Evolutionary conservation across 2,797 vertebrate genomes (phyloP).

Genomic region (Acipenser ruthenus): DNA sequence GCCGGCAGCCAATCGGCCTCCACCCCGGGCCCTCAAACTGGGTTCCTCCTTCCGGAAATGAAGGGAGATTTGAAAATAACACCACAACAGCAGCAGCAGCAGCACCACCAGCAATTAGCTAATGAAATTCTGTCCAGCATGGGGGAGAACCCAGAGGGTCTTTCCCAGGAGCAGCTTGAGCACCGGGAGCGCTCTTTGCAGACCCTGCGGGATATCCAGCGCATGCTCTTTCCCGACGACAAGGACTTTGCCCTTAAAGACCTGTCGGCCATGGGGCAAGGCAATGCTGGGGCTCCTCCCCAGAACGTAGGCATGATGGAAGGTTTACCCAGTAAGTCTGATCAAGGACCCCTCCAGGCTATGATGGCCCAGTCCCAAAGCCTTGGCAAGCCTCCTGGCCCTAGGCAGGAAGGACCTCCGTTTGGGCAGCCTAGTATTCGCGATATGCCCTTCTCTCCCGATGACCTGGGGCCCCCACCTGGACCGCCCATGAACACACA

Average conservation of each 20-base stretch:
- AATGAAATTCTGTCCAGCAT: constrained; percentile 76
- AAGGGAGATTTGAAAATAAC: constrained; percentile 39
- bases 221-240: constrained; percentile 97
- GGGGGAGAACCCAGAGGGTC: constrained; percentile 90
- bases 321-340: constrained; percentile 69
- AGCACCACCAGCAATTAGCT: constrained; percentile 68
- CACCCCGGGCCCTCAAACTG: constrained; percentile 73
- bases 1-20: constrained; percentile 73
- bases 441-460: constrained; percentile 90
- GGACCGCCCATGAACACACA: constrained; percentile 75
- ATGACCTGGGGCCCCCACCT: constrained; percentile 86
- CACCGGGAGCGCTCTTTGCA: constrained; percentile 70
- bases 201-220: constrained; percentile 88
- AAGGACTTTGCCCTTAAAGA: constrained; percentile 67
- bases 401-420: constrained; percentile 81
- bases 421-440: constrained; percentile 88
- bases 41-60: constrained; percentile 52
- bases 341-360: constrained; percentile 90
- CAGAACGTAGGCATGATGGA: constrained; percentile 56
- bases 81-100: constrained; percentile 25
- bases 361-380: constrained; percentile 98
- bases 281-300: constrained; percentile 48
- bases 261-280: constrained; percentile 54
- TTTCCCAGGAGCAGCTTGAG: constrained; percentile 86
- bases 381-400: constrained; percentile 83